Conservation (phyloP, 1,140 invertebrate species). For the Fopius arisanus region DNA sequence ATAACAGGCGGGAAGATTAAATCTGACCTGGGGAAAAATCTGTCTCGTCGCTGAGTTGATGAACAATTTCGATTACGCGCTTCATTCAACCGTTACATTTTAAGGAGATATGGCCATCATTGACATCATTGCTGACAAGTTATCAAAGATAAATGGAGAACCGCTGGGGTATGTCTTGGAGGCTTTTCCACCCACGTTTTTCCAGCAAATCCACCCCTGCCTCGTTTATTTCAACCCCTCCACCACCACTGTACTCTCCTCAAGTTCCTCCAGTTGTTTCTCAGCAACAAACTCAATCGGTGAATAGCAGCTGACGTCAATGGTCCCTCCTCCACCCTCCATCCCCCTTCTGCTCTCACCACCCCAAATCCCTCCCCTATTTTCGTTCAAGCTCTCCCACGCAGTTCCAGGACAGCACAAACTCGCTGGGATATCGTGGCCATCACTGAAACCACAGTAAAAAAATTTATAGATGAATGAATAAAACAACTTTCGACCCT, state of each 20-base stretch:
- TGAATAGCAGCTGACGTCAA: constrained; percentile 30
- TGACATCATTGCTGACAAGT: too few species aligned
- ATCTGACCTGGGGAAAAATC: too few species aligned
- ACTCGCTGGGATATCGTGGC: not conserved
- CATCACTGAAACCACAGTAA: constrained; percentile 1
- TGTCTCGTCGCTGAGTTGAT: too few species aligned
- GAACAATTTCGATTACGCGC: too few species aligned
- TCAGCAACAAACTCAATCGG: not conserved
- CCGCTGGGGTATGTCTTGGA: too few species aligned
- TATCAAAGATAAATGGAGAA: too few species aligned
- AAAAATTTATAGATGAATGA: too few species aligned
- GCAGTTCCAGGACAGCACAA: not conserved
- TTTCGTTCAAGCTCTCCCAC: constrained; percentile 12
- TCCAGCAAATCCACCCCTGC: not conserved
- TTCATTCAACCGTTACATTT: too few species aligned
- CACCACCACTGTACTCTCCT: not conserved
- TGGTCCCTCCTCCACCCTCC: constrained; percentile 10
- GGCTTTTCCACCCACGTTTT: too few species aligned
- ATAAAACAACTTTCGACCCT: too few species aligned
- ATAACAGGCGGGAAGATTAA: too few species aligned
- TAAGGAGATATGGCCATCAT: too few species aligned
- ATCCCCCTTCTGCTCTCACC: not conserved
- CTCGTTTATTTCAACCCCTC: not conserved
- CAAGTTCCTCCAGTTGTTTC: not conserved
- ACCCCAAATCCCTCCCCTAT: not conserved